These are phyloP conservation scores for Paracanthobrama guichenoti DNA, from an alignment of 2,113 vertebrate species.

Conservation along the genomic window DNA sequence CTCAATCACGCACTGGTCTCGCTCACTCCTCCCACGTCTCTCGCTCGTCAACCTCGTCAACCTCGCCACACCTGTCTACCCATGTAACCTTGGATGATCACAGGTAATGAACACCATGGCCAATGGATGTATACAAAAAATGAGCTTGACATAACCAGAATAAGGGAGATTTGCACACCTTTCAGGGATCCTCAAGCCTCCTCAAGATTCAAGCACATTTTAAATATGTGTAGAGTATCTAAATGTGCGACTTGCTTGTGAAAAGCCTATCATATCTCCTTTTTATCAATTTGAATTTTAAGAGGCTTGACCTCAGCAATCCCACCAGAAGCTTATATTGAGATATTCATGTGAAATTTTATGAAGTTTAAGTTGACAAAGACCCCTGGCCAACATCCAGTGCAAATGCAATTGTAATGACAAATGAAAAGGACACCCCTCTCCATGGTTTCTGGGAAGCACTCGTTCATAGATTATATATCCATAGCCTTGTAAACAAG, in stretches of 20 bases:
- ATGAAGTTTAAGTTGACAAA: background rate
- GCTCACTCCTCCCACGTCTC: too few relatives aligned
- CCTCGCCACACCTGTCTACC: too few relatives aligned
- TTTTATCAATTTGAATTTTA: background rate
- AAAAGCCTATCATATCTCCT: background rate
- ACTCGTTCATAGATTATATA: background rate
- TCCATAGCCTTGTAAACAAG: slow-evolving; percentile 6
- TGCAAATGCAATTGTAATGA: background rate
- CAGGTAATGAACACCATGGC: background rate
- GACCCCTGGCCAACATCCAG: background rate
- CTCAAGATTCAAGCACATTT: background rate
- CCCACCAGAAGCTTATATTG: background rate
- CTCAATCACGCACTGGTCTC: too few relatives aligned
- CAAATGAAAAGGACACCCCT: slow-evolving; percentile 24
- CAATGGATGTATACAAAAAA: background rate
- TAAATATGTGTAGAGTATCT: background rate
- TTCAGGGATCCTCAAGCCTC: background rate
- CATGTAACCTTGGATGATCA: background rate
- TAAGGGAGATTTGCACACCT: background rate
- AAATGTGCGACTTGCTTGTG: background rate
- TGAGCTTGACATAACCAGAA: background rate
- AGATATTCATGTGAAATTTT: background rate
- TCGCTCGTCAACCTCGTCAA: too few relatives aligned
- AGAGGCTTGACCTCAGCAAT: background rate
- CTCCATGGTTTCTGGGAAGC: background rate